These are phyloP conservation scores for Tolypeutes matacus DNA, from an alignment of 2,797 vertebrate species.

Conservation along the genomic window DNA sequence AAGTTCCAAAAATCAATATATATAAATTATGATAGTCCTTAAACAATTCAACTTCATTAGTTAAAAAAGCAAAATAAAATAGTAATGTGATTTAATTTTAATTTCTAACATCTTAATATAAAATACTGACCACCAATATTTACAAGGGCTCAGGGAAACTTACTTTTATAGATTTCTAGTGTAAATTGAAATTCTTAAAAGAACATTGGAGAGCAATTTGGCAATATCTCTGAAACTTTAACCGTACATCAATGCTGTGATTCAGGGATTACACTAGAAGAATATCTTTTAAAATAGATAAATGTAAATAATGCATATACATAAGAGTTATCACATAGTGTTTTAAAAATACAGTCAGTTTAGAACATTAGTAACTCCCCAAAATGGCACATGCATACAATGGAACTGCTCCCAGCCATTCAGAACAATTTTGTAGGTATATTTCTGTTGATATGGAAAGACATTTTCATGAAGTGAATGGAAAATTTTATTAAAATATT, in stretches of 20 bases:
- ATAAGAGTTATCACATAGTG: not conserved
- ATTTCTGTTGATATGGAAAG: not conserved
- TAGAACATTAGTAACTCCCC: too few species aligned
- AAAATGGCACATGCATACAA: not conserved
- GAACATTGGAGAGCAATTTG: not conserved
- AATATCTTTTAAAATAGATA: too few species aligned
- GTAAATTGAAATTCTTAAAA: not conserved
- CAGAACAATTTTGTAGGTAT: not conserved
- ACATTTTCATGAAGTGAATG: not conserved
- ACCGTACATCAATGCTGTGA: not conserved
- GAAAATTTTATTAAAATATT: not conserved
- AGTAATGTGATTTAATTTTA: not conserved
- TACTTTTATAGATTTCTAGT: not conserved
- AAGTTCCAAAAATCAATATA: not conserved
- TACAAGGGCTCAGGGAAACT: not conserved
- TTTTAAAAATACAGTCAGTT: not conserved
- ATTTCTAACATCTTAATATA: not conserved
- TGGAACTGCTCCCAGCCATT: not conserved
- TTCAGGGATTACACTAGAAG: not conserved
- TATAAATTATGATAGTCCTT: not conserved
- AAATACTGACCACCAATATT: not conserved
- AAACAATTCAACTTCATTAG: not conserved
- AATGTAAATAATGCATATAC: not conserved
- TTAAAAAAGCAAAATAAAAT: not conserved
- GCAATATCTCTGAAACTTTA: not conserved